A percentile compares a stretch with the other conserved stretches of the same genome.
Conservation (phyloP, 2,113 vertebrate genomes). For the Gymnarchus niloticus region DNA sequence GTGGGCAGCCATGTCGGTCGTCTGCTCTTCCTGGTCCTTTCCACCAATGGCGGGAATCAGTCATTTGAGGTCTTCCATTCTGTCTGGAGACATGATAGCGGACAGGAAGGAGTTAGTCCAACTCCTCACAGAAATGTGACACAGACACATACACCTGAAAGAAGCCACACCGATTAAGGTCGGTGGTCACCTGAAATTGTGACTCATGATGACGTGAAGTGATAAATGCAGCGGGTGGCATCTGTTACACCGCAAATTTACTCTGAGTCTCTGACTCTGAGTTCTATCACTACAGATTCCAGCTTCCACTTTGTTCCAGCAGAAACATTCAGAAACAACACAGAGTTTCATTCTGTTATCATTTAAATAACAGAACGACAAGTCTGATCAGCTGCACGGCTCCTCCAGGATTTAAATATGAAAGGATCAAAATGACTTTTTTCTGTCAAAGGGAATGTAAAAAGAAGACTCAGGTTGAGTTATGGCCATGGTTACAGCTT, state of each 20-base stretch:
- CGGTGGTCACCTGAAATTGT: neutral
- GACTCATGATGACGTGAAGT: neutral
- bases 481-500: neutral
- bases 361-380: neutral
- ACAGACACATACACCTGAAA: neutral
- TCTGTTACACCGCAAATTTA: neutral
- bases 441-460: neutral
- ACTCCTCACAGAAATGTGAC: neutral
- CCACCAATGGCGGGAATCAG: constrained; percentile 10
- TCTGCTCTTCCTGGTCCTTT: constrained; percentile 20
- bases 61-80: constrained; percentile 44
- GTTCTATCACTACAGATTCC: neutral
- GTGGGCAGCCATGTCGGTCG: constrained; percentile 79
- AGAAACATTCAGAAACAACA: neutral
- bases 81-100: constrained; percentile 42
- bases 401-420: neutral
- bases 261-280: neutral
- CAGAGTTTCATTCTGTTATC: neutral
- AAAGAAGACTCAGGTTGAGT: neutral
- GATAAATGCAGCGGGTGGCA: neutral
- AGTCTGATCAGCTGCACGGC: neutral
- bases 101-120: neutral
- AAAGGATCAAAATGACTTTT: no score
- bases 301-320: neutral
- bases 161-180: neutral